phyloP scores from a whole-genome alignment of 2,888 invertebrate species.

The Andrena chrysosceles region DNA sequence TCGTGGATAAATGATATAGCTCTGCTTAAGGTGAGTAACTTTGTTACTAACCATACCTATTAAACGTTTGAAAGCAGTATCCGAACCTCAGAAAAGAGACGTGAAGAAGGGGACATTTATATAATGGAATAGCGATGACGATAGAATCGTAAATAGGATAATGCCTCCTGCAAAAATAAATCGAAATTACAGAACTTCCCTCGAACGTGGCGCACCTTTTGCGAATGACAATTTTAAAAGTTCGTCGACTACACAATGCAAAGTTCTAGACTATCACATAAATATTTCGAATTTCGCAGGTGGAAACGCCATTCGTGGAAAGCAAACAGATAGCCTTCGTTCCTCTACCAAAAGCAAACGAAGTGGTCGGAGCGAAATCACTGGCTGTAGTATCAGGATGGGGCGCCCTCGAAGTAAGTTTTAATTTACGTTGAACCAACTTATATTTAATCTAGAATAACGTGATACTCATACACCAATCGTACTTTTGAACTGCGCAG shows the following conservation, averaged over 20 bases:
- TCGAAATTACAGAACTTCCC: too few relatives aligned
- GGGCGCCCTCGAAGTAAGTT: slow-evolving; percentile 74
- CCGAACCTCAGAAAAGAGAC: too few relatives aligned
- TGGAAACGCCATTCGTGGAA: slow-evolving; percentile 20
- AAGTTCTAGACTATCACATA: not conserved
- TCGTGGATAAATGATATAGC: slow-evolving; percentile 74
- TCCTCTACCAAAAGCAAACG: slow-evolving; percentile 82
- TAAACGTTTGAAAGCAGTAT: too few relatives aligned
- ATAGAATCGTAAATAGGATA: too few relatives aligned
- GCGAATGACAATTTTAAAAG: too few relatives aligned
- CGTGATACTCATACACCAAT: not conserved
- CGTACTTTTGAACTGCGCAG: slow-evolving; percentile 44
- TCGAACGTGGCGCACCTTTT: too few relatives aligned
- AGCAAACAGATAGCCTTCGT: slow-evolving; percentile 78
- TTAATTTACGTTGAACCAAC: not conserved
- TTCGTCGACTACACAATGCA: too few relatives aligned
- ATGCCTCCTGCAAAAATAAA: too few relatives aligned
- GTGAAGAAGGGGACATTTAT: too few relatives aligned
- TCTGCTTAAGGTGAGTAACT: slow-evolving; percentile 71
- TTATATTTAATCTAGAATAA: not conserved
- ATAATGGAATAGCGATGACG: too few relatives aligned
- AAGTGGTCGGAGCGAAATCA: slow-evolving; percentile 55
- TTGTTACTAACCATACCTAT: too few relatives aligned
- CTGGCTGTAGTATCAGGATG: slow-evolving; percentile 75
- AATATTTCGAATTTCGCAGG: slow-evolving; percentile 10